Evolutionary conservation across 1,140 invertebrate genomes (phyloP).

Genomic region (Asbolus verrucosus): DNA sequence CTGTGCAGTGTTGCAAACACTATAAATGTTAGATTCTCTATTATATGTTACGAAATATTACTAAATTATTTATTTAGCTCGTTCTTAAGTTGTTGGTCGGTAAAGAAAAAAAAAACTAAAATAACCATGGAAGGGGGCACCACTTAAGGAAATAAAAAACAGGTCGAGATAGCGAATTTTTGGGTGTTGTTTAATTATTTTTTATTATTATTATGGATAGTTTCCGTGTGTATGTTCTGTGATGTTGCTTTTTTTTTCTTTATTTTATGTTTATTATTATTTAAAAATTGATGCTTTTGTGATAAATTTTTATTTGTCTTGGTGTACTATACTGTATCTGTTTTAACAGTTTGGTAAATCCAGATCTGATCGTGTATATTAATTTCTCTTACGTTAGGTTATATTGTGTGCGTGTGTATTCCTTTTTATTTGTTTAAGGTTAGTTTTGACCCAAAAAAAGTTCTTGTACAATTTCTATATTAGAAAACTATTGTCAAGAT

Average conservation of each 20-base stretch:
- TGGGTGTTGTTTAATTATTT: constrained; percentile 36
- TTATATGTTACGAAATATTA: constrained; percentile 62
- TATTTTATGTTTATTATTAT: constrained; percentile 27
- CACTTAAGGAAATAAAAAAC: constrained; percentile 5
- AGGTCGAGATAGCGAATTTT: constrained; percentile 16
- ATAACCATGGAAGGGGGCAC: constrained; percentile 22
- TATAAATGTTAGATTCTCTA: constrained; percentile 64
- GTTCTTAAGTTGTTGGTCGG: constrained; percentile 57
- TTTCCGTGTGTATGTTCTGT: constrained; percentile 17
- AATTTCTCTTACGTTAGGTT: too few relatives aligned
- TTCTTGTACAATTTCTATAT: constrained; percentile 34
- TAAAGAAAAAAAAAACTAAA: constrained; percentile 20
- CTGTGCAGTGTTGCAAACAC: constrained; percentile 62
- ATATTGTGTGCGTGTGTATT: neutral
- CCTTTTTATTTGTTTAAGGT: neutral
- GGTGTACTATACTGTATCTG: neutral
- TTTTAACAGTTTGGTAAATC: neutral
- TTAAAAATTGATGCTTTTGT: constrained; percentile 14
- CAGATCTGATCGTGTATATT: neutral
- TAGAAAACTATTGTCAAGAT: constrained; percentile 23
- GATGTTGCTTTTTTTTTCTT: constrained; percentile 15
- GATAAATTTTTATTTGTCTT: too few relatives aligned
- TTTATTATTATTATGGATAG: constrained; percentile 11
- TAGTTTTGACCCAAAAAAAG: constrained; percentile 23
- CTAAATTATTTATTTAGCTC: constrained; percentile 59